Percentiles rank a stretch among this genome's conserved stretches.
phyloP scores from a whole-genome alignment of 1,140 invertebrate genomes.

The Lineus longissimus region DNA sequence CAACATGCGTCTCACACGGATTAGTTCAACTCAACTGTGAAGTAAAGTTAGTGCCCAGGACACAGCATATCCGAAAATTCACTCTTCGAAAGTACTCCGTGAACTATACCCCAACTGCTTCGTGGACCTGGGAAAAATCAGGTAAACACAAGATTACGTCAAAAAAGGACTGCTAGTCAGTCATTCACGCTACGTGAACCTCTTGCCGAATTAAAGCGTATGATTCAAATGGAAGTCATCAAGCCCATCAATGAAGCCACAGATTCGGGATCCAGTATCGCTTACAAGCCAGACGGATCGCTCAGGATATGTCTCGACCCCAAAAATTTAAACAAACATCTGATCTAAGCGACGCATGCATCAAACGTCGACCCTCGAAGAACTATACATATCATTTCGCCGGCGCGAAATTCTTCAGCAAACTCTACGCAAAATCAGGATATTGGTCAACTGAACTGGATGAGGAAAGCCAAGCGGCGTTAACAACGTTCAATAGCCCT shows the following conservation, averaged over 20 bases:
- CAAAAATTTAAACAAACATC: slow-evolving; percentile 1
- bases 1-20: no score
- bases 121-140: no score
- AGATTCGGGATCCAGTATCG: not conserved
- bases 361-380: not conserved
- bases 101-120: no score
- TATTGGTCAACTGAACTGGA: slow-evolving; percentile 40
- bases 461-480: slow-evolving; percentile 21
- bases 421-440: slow-evolving; percentile 38
- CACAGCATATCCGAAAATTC: no score
- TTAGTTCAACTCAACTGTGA: no score
- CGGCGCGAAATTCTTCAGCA: slow-evolving; percentile 18
- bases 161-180: no score
- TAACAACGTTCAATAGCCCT: slow-evolving; percentile 36
- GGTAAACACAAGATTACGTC: no score
- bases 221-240: no score
- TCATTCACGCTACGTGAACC: no score
- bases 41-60: no score
- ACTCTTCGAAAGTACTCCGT: no score
- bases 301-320: slow-evolving; percentile 30
- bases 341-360: slow-evolving; percentile 12
- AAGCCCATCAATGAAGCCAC: not conserved
- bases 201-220: no score
- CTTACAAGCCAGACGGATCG: slow-evolving; percentile 16
- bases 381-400: not conserved